Evolutionary conservation across 2,113 vertebrate species (phyloP).

Genomic region (Pygathrix nemaeus): DNA sequence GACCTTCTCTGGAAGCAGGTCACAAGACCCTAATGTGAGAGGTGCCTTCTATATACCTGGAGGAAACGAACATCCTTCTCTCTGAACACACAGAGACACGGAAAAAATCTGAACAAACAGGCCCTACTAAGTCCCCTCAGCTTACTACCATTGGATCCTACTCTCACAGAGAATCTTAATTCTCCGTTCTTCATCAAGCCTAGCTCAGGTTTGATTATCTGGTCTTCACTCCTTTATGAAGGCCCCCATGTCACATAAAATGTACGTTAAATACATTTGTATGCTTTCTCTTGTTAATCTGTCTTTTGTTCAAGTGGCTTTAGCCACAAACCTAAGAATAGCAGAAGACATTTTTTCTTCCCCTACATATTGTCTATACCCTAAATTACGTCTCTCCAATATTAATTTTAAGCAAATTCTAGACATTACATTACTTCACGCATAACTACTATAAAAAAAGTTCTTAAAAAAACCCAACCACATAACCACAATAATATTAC

Average conservation of each 20-base stretch:
- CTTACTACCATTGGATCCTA: neutral
- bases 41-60: neutral
- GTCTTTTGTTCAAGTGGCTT: neutral
- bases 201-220: neutral
- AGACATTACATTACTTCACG: neutral
- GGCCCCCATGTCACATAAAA: neutral
- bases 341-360: neutral
- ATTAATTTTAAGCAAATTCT: constrained; percentile 16
- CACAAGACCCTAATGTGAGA: neutral
- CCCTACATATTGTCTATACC: neutral
- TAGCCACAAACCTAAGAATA: neutral
- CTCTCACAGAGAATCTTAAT: rapidly evolving
- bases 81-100: neutral
- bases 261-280: neutral
- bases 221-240: neutral
- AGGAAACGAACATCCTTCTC: neutral
- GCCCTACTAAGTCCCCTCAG: too few relatives aligned
- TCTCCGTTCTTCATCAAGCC: neutral
- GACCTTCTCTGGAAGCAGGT: neutral
- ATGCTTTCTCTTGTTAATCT: neutral
- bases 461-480: neutral
- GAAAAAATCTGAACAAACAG: neutral
- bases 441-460: neutral
- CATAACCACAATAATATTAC: neutral
- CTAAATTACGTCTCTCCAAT: neutral